These are phyloP conservation scores for Tragelaphus buxtoni DNA, from an alignment of 2,113 vertebrate genomes.

Conservation along the genomic window DNA sequence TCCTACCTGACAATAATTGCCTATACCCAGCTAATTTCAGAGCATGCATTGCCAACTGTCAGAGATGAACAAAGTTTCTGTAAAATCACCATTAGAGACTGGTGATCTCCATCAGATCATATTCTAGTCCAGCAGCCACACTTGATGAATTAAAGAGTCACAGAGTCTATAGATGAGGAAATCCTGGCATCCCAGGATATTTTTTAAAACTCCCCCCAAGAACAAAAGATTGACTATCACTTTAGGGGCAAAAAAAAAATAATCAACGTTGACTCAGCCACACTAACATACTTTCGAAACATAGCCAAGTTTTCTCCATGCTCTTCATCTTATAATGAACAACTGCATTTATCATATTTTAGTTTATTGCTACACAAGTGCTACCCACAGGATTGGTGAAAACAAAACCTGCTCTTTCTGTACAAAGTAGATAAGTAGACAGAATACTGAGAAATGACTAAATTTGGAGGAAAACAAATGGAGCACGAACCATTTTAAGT, in stretches of 20 bases:
- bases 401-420: conserved; percentile 4
- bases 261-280: not conserved
- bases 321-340: not conserved
- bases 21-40: not conserved
- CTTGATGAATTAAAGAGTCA: not conserved
- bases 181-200: not conserved
- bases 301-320: not conserved
- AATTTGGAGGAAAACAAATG: not conserved
- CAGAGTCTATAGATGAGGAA: not conserved
- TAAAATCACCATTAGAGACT: not conserved
- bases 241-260: not conserved
- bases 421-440: not conserved
- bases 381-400: not conserved
- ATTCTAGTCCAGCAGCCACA: not conserved
- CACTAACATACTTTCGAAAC: not conserved
- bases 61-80: not conserved
- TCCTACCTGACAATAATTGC: not conserved
- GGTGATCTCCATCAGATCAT: not conserved
- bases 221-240: not conserved
- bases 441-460: conserved; percentile 19
- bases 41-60: not conserved
- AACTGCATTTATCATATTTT: not conserved
- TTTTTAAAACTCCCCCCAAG: not conserved
- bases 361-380: not conserved
- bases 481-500: not conserved